phyloP scores from a whole-genome alignment of 2,797 vertebrate species.

The Botia kubotai region DNA sequence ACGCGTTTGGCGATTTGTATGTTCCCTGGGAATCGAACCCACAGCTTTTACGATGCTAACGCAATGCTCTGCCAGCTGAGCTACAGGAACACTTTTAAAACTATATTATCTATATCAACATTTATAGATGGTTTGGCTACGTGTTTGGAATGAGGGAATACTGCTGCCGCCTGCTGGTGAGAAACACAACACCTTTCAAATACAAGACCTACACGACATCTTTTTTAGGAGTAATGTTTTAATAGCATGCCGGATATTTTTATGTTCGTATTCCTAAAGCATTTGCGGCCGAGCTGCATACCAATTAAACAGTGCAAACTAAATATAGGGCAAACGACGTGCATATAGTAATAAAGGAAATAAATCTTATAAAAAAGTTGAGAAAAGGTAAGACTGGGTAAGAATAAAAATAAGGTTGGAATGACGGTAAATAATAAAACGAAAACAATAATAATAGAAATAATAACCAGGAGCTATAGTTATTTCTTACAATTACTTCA shows the following conservation, averaged over 20 bases:
- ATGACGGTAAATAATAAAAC: too few relatives aligned
- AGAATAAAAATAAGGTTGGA: background rate
- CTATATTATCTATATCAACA: background rate
- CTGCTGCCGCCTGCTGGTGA: conserved; percentile 62
- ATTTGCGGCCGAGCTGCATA: background rate
- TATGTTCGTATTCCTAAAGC: background rate
- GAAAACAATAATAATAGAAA: background rate
- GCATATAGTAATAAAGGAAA: background rate
- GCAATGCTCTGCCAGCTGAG: too few relatives aligned
- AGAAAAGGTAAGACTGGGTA: background rate
- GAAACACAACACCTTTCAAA: background rate
- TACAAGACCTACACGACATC: background rate
- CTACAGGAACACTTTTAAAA: too few relatives aligned
- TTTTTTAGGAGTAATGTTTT: background rate
- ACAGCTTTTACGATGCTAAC: too few relatives aligned
- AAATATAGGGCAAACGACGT: background rate
- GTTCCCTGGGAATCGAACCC: too few relatives aligned
- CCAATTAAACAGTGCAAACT: background rate
- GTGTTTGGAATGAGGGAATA: conserved; percentile 7
- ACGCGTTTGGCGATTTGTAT: too few relatives aligned
- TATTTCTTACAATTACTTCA: background rate
- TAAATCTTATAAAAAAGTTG: background rate
- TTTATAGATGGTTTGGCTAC: background rate
- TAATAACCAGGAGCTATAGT: background rate
- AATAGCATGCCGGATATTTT: background rate